phyloP scores from a whole-genome alignment of 2,113 vertebrate genomes.

The Cynopterus brachyotis region DNA sequence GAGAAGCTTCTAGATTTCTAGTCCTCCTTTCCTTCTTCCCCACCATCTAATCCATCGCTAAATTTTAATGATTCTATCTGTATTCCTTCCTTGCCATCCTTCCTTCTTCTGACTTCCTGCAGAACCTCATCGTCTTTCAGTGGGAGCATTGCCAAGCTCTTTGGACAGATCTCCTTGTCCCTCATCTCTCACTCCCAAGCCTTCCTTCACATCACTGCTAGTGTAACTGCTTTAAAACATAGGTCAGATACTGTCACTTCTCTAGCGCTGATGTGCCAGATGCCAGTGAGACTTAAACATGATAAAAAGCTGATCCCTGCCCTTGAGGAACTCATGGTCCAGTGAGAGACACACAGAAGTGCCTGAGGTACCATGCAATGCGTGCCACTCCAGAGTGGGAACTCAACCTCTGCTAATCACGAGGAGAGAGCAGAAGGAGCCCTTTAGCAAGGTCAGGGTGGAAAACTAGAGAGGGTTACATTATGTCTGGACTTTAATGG shows the following conservation, averaged over 20 bases:
- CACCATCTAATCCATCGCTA: background rate
- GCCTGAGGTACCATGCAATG: background rate
- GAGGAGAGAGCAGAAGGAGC: background rate
- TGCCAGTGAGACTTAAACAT: background rate
- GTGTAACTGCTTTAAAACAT: background rate
- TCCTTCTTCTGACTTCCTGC: background rate
- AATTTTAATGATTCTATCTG: background rate
- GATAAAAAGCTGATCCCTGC: background rate
- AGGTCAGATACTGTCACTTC: background rate
- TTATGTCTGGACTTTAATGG: background rate
- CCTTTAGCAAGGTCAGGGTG: background rate
- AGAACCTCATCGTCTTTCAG: background rate
- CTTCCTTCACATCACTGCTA: background rate
- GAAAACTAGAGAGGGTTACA: background rate
- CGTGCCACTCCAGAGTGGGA: background rate
- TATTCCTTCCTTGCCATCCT: background rate
- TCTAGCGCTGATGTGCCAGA: background rate
- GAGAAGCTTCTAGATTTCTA: background rate
- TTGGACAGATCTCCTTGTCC: background rate
- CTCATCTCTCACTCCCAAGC: background rate
- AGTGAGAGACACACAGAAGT: background rate
- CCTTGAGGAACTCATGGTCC: background rate
- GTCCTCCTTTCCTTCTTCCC: background rate
- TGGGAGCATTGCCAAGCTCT: background rate
- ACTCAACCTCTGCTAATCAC: background rate